These are phyloP conservation scores for Artemia sinica DNA, from an alignment of 2,888 invertebrate genomes.

Conservation along the genomic window DNA sequence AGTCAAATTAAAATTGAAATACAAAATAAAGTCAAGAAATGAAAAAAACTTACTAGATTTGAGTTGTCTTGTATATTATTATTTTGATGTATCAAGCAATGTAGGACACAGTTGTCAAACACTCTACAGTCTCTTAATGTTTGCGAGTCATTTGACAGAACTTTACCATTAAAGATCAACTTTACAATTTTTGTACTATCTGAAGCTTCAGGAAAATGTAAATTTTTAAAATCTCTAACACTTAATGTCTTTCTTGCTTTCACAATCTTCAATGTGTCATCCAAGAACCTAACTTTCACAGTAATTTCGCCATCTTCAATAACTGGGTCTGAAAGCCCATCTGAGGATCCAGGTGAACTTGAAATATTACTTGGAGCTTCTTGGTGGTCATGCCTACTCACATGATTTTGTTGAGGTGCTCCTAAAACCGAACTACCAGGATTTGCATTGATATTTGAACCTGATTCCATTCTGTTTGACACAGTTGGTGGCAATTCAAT, in stretches of 20 bases:
- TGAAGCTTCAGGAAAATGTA: slow-evolving; percentile 4
- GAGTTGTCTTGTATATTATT: not conserved
- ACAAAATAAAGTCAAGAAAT: not conserved
- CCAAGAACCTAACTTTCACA: slow-evolving; percentile 8
- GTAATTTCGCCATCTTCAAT: not conserved
- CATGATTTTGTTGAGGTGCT: not conserved
- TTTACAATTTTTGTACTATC: not conserved
- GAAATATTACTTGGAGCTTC: not conserved
- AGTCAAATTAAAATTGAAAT: no score
- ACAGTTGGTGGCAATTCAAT: not conserved
- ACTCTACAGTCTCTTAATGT: not conserved
- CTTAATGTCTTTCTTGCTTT: not conserved
- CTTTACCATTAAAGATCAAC: not conserved
- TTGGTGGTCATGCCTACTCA: not conserved
- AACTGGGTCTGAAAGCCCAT: not conserved
- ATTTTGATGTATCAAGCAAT: slow-evolving; percentile 2
- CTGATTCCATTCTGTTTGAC: not conserved
- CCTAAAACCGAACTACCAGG: not conserved
- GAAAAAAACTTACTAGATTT: not conserved
- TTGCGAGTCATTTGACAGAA: not conserved
- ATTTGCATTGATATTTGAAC: not conserved
- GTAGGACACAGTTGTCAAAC: not conserved
- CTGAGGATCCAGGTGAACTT: not conserved
- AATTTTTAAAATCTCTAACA: not conserved
- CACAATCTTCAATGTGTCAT: not conserved